Percentiles rank a stretch among this genome's conserved stretches.
Evolutionary conservation across 2,888 invertebrate genomes (phyloP).

Genomic region (Cephalotes varians): DNA sequence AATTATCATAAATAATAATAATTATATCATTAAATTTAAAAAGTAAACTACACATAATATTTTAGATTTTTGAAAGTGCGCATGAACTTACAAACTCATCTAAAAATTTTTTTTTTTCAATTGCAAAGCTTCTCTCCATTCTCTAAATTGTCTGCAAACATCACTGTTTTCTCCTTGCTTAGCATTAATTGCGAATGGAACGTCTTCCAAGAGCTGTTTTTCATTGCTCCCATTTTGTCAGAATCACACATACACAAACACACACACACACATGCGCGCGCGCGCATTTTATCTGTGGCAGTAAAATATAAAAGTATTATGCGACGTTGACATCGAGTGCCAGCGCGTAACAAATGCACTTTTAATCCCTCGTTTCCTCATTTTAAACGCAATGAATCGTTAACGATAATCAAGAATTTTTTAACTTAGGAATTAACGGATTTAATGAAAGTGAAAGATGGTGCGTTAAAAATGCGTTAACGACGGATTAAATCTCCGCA

Average conservation of each 20-base stretch:
- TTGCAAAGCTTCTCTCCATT: not conserved
- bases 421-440: not conserved
- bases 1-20: not conserved
- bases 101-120: not conserved
- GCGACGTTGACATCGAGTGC: constrained; percentile 57
- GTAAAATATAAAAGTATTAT: constrained; percentile 69
- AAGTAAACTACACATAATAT: not conserved
- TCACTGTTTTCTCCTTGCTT: not conserved
- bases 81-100: constrained; percentile 6
- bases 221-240: not conserved
- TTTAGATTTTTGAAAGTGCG: not conserved
- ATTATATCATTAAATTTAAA: not conserved
- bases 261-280: not conserved
- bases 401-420: not conserved
- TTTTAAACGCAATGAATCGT: not conserved
- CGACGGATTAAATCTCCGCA: constrained; percentile 40
- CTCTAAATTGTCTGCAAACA: constrained; percentile 1
- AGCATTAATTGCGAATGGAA: not conserved
- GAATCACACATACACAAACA: constrained; percentile 1
- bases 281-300: constrained; percentile 61
- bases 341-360: constrained; percentile 60
- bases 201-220: not conserved
- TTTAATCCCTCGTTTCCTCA: constrained; percentile 39
- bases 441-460: not conserved
- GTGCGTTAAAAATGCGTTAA: constrained; percentile 9